phyloP scores from a whole-genome alignment of 2,797 vertebrate species.

The Pipistrellus nathusii region DNA sequence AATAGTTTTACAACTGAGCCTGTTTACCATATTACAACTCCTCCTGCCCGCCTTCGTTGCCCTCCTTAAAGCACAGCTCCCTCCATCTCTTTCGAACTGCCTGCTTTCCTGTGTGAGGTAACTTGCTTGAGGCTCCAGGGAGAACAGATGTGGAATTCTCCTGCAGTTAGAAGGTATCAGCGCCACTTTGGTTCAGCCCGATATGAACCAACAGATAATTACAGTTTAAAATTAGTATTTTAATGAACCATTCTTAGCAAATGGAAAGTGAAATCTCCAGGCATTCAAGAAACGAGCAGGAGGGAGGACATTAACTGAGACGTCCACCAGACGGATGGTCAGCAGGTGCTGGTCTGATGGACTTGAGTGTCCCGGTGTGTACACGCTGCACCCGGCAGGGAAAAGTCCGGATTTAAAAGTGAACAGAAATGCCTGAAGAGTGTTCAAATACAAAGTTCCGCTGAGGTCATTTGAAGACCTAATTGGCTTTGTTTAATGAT shows the following conservation, averaged over 20 bases:
- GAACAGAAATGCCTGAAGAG: slow-evolving; percentile 53
- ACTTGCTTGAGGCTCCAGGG: slow-evolving; percentile 67
- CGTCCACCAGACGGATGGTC: slow-evolving; percentile 76
- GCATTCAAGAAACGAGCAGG: slow-evolving; percentile 82
- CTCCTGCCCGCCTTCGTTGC: not conserved
- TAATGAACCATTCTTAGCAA: slow-evolving; percentile 87
- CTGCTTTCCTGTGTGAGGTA: slow-evolving; percentile 45
- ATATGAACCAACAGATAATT: slow-evolving; percentile 87
- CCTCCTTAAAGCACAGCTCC: slow-evolving; percentile 59
- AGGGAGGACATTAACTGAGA: slow-evolving; percentile 78
- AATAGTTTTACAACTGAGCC: slow-evolving; percentile 64
- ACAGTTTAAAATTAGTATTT: slow-evolving; percentile 87
- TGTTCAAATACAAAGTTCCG: not conserved
- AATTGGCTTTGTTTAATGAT: not conserved
- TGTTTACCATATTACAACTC: slow-evolving; percentile 68
- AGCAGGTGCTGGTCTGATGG: slow-evolving; percentile 78
- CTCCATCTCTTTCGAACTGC: slow-evolving; percentile 57
- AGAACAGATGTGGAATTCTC: slow-evolving; percentile 82
- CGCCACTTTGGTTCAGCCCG: slow-evolving; percentile 62
- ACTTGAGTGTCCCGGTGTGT: not conserved
- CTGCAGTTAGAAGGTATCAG: slow-evolving; percentile 72
- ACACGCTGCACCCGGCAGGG: not conserved
- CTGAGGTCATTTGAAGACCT: not conserved
- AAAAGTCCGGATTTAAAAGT: slow-evolving; percentile 43
- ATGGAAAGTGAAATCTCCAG: slow-evolving; percentile 85